Evolutionary conservation across 30 jellyfish, hydroid and myxozoan species (phyloP).

Genomic region (Hydractinia symbiolongicarpus): DNA sequence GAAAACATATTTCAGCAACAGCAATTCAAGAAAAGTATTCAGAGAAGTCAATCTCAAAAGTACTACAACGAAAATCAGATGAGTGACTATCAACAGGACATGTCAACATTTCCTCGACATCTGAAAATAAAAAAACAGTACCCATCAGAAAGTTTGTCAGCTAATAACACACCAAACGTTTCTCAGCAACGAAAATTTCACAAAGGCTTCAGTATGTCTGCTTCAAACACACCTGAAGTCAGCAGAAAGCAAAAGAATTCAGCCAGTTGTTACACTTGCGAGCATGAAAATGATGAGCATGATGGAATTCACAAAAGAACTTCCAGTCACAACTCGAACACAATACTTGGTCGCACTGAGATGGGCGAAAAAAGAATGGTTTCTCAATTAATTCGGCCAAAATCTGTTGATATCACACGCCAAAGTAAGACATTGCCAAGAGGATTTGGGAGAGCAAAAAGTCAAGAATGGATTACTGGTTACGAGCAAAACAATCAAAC

Average conservation of each 20-base stretch:
- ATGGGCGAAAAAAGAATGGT: constrained; percentile 9
- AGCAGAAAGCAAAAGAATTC: background rate
- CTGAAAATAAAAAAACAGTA: constrained; percentile 1
- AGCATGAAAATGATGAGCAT: too few species aligned
- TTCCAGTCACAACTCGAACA: background rate
- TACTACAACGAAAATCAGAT: background rate
- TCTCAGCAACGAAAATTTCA: background rate
- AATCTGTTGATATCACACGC: background rate
- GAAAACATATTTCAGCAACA: background rate
- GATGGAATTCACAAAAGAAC: background rate
- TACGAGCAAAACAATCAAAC: background rate
- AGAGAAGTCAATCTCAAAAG: constrained; percentile 13
- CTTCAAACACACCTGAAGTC: constrained; percentile 11
- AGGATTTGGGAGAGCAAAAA: background rate
- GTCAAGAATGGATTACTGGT: constrained; percentile 4
- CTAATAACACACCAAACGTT: background rate
- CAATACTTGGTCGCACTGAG: constrained; percentile 14
- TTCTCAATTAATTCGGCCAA: background rate
- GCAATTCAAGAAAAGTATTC: background rate
- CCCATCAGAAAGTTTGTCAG: background rate
- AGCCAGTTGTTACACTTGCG: too few species aligned
- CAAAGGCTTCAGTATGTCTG: background rate
- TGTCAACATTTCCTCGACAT: background rate
- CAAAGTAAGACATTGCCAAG: background rate
- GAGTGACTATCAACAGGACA: background rate